Evolutionary conservation across 1,140 invertebrate species (phyloP).

Genomic region (Drosophila tropicalis): DNA sequence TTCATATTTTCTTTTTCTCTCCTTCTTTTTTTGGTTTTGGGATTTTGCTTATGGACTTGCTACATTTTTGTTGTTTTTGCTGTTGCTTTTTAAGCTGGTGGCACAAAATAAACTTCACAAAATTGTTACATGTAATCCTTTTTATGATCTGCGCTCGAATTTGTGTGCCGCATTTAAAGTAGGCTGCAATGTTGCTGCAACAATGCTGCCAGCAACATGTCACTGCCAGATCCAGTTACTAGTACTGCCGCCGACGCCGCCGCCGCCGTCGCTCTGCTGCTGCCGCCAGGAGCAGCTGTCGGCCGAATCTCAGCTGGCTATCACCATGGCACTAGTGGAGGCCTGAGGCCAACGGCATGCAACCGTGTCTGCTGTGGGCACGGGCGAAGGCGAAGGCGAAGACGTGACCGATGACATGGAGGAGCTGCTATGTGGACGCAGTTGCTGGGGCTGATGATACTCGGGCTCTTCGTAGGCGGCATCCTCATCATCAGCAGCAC

Average conservation of each 20-base stretch:
- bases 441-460: conserved; percentile 75
- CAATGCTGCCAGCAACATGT: conserved; percentile 52
- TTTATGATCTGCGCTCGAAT: conserved; percentile 71
- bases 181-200: conserved; percentile 15
- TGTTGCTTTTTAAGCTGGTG: conserved; percentile 6
- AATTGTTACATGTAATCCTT: conserved; percentile 77
- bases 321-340: conserved; percentile 69
- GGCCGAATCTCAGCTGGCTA: conserved; percentile 77
- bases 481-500: conserved; percentile 47
- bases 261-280: neutral
- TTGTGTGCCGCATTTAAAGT: conserved; percentile 72
- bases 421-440: conserved; percentile 60
- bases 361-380: conserved; percentile 35
- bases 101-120: conserved; percentile 67
- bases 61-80: neutral
- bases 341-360: conserved; percentile 67
- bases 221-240: conserved; percentile 71
- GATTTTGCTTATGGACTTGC: conserved; percentile 23
- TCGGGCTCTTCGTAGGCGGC: conserved; percentile 76
- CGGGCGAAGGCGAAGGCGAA: conserved; percentile 37
- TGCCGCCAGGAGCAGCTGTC: conserved; percentile 58
- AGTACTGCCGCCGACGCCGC: conserved; percentile 30
- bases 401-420: conserved; percentile 68
- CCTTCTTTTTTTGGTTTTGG: conserved; percentile 29
- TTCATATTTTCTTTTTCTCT: conserved; percentile 37